Conservation (phyloP, 2,797 vertebrate species). For the Platalea minor region DNA sequence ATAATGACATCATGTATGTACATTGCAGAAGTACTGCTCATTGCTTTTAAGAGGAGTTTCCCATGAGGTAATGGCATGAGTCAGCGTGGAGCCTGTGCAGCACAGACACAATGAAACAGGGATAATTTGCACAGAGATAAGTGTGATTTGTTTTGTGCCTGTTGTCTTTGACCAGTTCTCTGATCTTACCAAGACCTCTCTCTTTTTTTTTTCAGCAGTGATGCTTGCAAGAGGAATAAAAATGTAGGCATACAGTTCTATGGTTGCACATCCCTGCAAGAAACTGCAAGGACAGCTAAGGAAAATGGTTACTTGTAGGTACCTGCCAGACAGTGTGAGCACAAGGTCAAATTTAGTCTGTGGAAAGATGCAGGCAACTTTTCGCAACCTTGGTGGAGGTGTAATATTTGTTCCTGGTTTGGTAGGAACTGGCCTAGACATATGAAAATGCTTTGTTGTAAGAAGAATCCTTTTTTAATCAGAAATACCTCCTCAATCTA, state of each 20-base stretch:
- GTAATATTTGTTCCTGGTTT: background rate
- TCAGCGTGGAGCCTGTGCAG: background rate
- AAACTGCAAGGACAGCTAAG: background rate
- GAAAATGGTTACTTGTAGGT: background rate
- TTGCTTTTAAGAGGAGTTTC: slow-evolving; percentile 54
- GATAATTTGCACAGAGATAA: slow-evolving; percentile 8
- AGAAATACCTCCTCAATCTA: background rate
- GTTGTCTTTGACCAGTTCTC: background rate
- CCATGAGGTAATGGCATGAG: slow-evolving; percentile 64
- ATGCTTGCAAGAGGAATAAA: background rate
- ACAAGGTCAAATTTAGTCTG: background rate
- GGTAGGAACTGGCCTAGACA: background rate
- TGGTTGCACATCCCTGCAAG: background rate
- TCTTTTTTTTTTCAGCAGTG: background rate
- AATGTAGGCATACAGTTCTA: background rate
- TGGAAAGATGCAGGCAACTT: background rate
- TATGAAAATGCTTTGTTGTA: background rate
- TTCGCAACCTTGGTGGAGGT: background rate
- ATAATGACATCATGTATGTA: background rate
- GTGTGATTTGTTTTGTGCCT: background rate
- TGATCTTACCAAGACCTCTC: background rate
- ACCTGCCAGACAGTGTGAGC: background rate
- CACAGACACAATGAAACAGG: slow-evolving; percentile 1
- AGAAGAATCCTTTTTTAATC: background rate
- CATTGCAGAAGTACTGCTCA: background rate